These are phyloP conservation scores for Antheraea yamamai DNA, from an alignment of 2,888 invertebrate species.

Conservation along the genomic window DNA sequence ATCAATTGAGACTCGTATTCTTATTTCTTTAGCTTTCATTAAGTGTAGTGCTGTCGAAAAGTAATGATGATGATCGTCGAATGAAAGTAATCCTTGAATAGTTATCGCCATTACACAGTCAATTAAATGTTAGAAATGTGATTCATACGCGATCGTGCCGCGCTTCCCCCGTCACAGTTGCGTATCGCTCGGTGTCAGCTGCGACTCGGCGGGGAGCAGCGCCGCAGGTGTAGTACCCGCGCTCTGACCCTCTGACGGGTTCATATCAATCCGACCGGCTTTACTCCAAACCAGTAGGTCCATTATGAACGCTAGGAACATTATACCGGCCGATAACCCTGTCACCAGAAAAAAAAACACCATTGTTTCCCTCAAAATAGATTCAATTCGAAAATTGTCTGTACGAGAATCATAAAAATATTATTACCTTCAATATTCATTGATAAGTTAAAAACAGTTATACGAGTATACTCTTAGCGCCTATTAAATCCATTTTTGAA, in stretches of 20 bases:
- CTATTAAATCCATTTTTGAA: no score
- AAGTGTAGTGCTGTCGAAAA: neutral
- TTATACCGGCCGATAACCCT: slow-evolving; percentile 93
- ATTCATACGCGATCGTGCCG: slow-evolving; percentile 47
- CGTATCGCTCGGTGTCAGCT: slow-evolving; percentile 12
- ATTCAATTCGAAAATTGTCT: no score
- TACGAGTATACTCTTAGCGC: no score
- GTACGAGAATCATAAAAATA: no score
- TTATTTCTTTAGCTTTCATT: neutral
- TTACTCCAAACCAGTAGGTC: slow-evolving; percentile 95
- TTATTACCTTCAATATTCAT: no score
- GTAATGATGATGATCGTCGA: neutral
- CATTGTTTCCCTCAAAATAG: neutral
- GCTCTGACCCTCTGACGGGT: slow-evolving; percentile 67
- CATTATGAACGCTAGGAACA: slow-evolving; percentile 93
- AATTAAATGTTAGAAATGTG: slow-evolving; percentile 41
- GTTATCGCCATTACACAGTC: neutral
- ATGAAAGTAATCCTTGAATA: neutral
- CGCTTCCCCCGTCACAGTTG: neutral
- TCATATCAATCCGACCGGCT: slow-evolving; percentile 90
- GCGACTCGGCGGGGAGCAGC: slow-evolving; percentile 24
- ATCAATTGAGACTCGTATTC: neutral
- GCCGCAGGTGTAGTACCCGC: slow-evolving; percentile 29
- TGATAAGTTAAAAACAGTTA: no score
- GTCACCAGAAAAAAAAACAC: slow-evolving; percentile 29